Evolutionary conservation across 2,113 vertebrate genomes (phyloP).

Genomic region (Capreolus pygargus): DNA sequence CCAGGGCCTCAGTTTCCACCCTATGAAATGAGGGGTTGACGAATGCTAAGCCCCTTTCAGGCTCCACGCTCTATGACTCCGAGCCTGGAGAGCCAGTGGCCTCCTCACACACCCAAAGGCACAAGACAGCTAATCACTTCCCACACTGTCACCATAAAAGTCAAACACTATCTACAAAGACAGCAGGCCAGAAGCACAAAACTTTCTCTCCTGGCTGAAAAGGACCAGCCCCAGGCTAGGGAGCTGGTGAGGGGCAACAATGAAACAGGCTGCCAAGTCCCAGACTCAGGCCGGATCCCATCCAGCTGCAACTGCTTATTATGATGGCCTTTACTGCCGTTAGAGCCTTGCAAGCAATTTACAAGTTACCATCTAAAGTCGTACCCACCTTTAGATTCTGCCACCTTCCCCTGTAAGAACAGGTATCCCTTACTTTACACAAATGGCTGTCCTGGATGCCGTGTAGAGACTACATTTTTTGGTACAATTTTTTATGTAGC

Average conservation of each 20-base stretch:
- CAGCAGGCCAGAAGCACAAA: background rate
- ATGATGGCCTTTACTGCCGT: background rate
- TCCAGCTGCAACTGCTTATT: background rate
- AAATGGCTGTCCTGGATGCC: background rate
- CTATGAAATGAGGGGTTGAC: background rate
- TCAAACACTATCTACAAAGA: constrained; percentile 4
- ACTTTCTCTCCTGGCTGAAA: background rate
- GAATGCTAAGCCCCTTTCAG: background rate
- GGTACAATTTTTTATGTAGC: background rate
- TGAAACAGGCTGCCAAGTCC: background rate
- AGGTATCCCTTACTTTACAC: background rate
- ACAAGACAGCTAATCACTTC: constrained; percentile 31
- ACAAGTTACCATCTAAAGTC: background rate
- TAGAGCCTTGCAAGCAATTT: background rate
- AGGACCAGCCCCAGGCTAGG: background rate
- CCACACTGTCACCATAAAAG: constrained; percentile 9
- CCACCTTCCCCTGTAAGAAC: background rate
- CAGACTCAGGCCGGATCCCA: background rate
- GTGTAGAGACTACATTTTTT: background rate
- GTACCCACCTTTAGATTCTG: background rate
- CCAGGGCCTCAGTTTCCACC: constrained; percentile 29
- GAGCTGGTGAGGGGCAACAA: background rate
- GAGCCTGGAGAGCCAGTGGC: background rate
- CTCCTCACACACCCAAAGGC: background rate
- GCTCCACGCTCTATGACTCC: background rate